phyloP scores from a whole-genome alignment of 2,888 invertebrate genomes.

The Heliconius sara region DNA sequence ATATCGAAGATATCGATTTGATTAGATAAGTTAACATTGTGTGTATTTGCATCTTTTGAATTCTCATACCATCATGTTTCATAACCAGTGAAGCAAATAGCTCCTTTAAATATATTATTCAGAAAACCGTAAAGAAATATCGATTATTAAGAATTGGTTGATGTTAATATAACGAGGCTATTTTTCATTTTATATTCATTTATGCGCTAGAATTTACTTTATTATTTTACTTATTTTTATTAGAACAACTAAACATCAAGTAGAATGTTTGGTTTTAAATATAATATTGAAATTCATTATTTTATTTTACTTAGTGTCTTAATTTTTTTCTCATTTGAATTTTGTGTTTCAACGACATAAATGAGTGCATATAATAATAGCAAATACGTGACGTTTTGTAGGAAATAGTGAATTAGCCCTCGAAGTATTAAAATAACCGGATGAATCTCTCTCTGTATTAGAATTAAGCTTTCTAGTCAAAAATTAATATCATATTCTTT shows the following conservation, averaged over 20 bases:
- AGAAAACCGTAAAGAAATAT: not conserved
- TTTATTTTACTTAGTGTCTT: no score
- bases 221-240: slow-evolving; percentile 54
- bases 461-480: slow-evolving; percentile 82
- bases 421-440: slow-evolving; percentile 74
- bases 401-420: slow-evolving; percentile 58
- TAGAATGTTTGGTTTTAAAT: not conserved
- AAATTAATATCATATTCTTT: slow-evolving; percentile 56
- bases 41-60: no score
- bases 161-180: slow-evolving; percentile 74
- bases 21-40: not conserved
- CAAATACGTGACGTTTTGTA: not conserved
- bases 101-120: slow-evolving; percentile 15
- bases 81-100: slow-evolving; percentile 17
- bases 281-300: no score
- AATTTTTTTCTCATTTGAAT: no score
- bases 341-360: not conserved
- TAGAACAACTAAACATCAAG: slow-evolving; percentile 43
- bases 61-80: slow-evolving; percentile 31
- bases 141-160: slow-evolving; percentile 41
- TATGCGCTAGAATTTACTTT: slow-evolving; percentile 51
- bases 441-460: slow-evolving; percentile 83
- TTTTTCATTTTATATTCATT: slow-evolving; percentile 56
- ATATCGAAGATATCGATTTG: slow-evolving; percentile 1
- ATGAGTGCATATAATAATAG: slow-evolving; percentile 12